Evolutionary conservation across 1,140 invertebrate genomes (phyloP), one percentile per base, ranked within the genome.

Genomic region (Batillaria attramentaria): DNA sequence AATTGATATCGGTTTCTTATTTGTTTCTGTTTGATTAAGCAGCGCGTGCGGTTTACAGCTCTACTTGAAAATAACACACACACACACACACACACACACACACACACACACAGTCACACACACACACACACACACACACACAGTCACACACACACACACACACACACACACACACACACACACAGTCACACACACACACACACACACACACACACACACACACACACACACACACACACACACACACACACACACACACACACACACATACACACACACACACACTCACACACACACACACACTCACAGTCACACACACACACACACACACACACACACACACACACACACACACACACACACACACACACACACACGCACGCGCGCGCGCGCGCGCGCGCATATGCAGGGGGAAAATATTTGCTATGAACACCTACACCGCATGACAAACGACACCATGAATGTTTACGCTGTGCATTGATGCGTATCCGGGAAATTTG

Each of bases 21-120:
- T n/a, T n/a, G n/a, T n/a, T n/a, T n/a, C n/a, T n/a, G n/a, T n/a
- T n/a, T n/a, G n/a, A n/a, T n/a, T n/a, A n/a, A n/a, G n/a, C n/a
- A n/a, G n/a, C n/a, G n/a, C n/a, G n/a, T n/a, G n/a, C n/a, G n/a
- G n/a, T n/a, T n/a, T n/a, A n/a, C n/a, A n/a, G n/a, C n/a, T n/a
- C n/a, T n/a, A n/a, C n/a, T n/a, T n/a, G n/a, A n/a, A n/a, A n/a
- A n/a, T n/a, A n/a, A 50, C 46, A n/a, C 57, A 62, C 57, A n/a
- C 57, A 62, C 57, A n/a, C 57, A 62, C 57, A n/a, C 57, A 62
- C 57, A n/a, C 57, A 62, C 57, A n/a, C 62, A 65, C 62, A 65
- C 62, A 65, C 62, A 65, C 13, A 65, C 62, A 65, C 62, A 65
- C 28, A 60, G 20, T n/a, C 54, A 60, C 57, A 60, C 57, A 60